Evolutionary conservation across 2,113 vertebrate species (phyloP), one percentile per base, ranked within the genome.

Genomic region (Carlito syrichta): DNA sequence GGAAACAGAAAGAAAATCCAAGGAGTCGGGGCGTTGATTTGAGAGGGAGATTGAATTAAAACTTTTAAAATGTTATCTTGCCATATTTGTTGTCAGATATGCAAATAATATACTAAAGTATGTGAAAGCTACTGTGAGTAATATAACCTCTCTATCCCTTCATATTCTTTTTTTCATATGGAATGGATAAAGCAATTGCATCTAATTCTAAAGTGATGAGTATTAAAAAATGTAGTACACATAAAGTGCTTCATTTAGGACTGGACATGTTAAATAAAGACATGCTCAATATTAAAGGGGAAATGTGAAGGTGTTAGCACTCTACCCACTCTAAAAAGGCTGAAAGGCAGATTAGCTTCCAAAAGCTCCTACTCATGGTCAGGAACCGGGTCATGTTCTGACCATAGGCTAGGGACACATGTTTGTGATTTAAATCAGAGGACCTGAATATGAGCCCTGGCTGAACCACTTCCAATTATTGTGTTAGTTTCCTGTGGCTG

Each of bases 101-200:
- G 40, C 25, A 63, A 89, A 90, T 71, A 60, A 89, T n/a, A 88
- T 86, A 60, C 22, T 81, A 63, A 71, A 87, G 25, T 32, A n/a
- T 48, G 9, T 85, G 0, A n/a, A 30, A 63, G 2, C 16, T 38
- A 78, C 30, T 35, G 4, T 77, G 13, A 73, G 25, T 54, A 40
- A 82, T 69, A 77, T 63, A 81, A 62, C 23, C 43, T 87, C 56
- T 79, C 48, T 76, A 14, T 40, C 35, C 22, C 50, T 94, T 71
- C 38, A 63, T 79, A n/a, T n/a, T n/a, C n/a, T 48, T 92, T 73
- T 30, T 62, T 50, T 17, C 68, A 76, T 86, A 69, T 95, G 38
- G 23, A 92, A 74, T 38, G 45, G 6, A 2, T 83, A 30, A 91
- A 82, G 63, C 20, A 71, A 68, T 86, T 54, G 6, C 50, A 74